These are phyloP conservation scores for Hemibagrus wyckioides DNA, from an alignment of 2,113 vertebrate species.

Conservation along the genomic window DNA sequence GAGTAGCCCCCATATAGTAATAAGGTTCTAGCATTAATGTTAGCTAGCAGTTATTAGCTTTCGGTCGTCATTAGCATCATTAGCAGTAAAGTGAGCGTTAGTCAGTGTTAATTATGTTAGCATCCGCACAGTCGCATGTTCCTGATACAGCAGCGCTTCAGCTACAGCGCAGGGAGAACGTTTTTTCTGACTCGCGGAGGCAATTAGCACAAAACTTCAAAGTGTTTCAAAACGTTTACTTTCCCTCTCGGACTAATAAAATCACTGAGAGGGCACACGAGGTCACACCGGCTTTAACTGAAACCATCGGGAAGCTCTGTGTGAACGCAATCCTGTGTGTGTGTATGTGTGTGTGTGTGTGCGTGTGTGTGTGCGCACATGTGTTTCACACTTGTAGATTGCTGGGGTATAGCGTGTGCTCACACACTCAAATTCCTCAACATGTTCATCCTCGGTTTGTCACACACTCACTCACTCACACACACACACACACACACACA, in stretches of 20 bases:
- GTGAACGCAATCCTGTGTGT: conserved; percentile 8
- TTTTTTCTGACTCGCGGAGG: not conserved
- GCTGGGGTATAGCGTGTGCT: conserved; percentile 60
- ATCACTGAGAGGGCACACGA: not conserved
- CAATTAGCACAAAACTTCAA: conserved; percentile 24
- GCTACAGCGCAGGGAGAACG: not conserved
- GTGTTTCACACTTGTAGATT: conserved; percentile 67
- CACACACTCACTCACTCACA: not conserved
- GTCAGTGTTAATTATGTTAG: not conserved
- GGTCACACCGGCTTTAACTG: not conserved
- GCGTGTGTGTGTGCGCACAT: conserved; percentile 53
- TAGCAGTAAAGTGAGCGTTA: not conserved
- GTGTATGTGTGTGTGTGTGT: conserved; percentile 1
- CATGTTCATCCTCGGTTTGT: not conserved
- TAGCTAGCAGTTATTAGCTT: conserved; percentile 11
- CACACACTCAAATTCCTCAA: conserved; percentile 36
- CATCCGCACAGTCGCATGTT: not conserved
- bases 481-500: conserved; percentile 4
- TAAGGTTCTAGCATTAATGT: not conserved
- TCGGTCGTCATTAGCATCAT: not conserved
- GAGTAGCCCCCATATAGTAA: not conserved
- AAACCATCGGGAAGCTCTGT: not conserved
- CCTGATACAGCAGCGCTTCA: conserved; percentile 2
- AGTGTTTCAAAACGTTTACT: not conserved
- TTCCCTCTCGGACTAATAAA: not conserved